These are phyloP conservation scores for Zophobas morio DNA, from an alignment of 1,140 invertebrate genomes.

Conservation along the genomic window DNA sequence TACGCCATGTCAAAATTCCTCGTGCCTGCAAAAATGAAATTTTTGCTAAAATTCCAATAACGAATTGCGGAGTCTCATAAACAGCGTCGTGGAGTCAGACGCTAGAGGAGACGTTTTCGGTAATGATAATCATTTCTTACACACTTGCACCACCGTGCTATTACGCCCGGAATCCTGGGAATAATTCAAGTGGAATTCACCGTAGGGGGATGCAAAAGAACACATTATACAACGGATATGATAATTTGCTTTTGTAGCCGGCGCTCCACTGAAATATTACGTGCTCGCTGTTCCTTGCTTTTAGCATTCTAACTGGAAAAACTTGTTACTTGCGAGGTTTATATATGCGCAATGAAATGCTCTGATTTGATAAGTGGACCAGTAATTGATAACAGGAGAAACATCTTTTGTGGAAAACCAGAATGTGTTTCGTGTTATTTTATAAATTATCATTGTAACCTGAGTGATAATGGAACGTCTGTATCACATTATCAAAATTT, in stretches of 20 bases:
- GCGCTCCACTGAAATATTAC: constrained; percentile 49
- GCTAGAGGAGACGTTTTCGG: constrained; percentile 30
- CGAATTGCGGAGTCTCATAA: constrained; percentile 10
- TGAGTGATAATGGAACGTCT: no score
- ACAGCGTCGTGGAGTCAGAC: background rate
- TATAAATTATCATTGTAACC: no score
- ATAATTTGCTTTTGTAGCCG: constrained; percentile 54
- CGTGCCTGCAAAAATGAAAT: background rate
- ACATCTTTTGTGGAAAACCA: no score
- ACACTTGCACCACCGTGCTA: constrained; percentile 44
- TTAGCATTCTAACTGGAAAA: constrained; percentile 47
- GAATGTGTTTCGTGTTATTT: no score
- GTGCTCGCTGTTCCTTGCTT: constrained; percentile 37
- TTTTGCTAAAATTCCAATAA: constrained; percentile 7
- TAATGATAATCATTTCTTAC: constrained; percentile 52
- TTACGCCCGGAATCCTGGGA: constrained; percentile 46
- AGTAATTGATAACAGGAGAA: no score
- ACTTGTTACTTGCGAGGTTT: constrained; percentile 28
- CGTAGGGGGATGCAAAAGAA: constrained; percentile 48
- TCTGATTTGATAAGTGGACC: constrained; percentile 6
- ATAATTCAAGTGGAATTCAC: constrained; percentile 45
- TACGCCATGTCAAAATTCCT: no score
- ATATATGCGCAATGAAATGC: background rate
- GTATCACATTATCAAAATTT: no score
- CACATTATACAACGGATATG: constrained; percentile 54